Percentiles rank a stretch among this genome's conserved stretches.
Evolutionary conservation across 2,797 vertebrate genomes (phyloP).

Genomic region (Eupleurogrammus muticus): DNA sequence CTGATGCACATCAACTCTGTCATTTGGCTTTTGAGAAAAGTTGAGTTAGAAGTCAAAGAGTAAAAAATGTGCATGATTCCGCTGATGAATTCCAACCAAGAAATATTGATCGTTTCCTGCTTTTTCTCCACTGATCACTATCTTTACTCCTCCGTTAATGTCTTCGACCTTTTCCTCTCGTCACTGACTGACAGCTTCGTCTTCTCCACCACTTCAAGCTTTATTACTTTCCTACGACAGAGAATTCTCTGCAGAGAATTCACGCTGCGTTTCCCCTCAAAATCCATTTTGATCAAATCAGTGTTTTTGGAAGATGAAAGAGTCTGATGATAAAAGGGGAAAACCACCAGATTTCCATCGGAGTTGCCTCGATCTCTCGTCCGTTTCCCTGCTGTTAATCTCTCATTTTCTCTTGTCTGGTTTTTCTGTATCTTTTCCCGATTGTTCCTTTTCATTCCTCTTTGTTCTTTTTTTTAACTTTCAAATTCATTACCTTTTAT

Average conservation of each 20-base stretch:
- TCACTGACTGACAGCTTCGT: too few relatives aligned
- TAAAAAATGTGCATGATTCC: too few relatives aligned
- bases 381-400: conserved; percentile 52
- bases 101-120: too few relatives aligned
- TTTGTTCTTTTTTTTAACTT: neutral
- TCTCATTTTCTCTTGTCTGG: conserved; percentile 51
- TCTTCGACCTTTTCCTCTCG: too few relatives aligned
- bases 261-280: conserved; percentile 7
- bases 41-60: too few relatives aligned
- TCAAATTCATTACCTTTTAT: conserved; percentile 5
- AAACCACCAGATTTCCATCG: conserved; percentile 60
- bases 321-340: conserved; percentile 68
- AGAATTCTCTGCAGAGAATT: conserved; percentile 27
- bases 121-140: too few relatives aligned
- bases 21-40: too few relatives aligned
- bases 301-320: conserved; percentile 75
- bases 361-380: conserved; percentile 57
- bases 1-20: too few relatives aligned
- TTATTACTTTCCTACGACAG: conserved; percentile 17
- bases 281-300: conserved; percentile 49
- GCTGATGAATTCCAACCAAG: too few relatives aligned
- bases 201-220: too few relatives aligned
- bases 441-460: conserved; percentile 18
- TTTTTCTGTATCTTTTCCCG: conserved; percentile 21
- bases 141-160: too few relatives aligned